Evolutionary conservation across 1,140 invertebrate species (phyloP), one percentile per base, ranked within the genome.

Genomic region (Panagrolaimus sp.): DNA sequence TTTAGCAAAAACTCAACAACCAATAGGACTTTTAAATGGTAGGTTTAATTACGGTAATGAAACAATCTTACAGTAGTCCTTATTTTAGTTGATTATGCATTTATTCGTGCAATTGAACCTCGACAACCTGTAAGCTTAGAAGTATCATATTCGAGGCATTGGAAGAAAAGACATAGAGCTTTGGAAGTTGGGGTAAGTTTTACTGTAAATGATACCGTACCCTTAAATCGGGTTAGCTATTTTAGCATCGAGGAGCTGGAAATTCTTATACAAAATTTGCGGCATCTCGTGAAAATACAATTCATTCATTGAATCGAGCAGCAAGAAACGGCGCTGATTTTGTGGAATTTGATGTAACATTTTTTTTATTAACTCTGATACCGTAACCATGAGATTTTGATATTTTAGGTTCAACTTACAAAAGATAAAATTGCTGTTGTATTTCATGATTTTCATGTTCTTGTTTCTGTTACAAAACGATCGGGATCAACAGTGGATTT

Each of bases 301-400:
- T 77, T 44, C 46, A 71, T 64, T 77, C 75, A 4, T 63, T 77
- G 62, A 72, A 77, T 32, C 71, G 47, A 7, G 75, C 75, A 4
- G 75, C 74, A 9, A 71, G 68, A 28, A 72, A 78, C 63, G 77
- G 77, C 55, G 80, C 80, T 0, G 80, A 82, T 63, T 79, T 75
- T 64, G 82, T 83, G 7, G 82, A 82, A 66, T 82, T 83, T 43
- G 82, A 82, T 68, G 82, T n/a, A n/a, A n/a, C n/a, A n/a, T n/a
- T n/a, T n/a, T n/a, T n/a, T n/a, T n/a, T n/a, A n/a, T n/a, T n/a
- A n/a, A n/a, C n/a, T n/a, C n/a, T n/a, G n/a, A n/a, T n/a, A n/a
- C n/a, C n/a, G n/a, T n/a, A n/a, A n/a, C n/a, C n/a, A n/a, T n/a
- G n/a, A n/a, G n/a, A n/a, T n/a, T n/a, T n/a, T n/a, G n/a, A n/a